Evolutionary conservation across 2,797 vertebrate genomes (phyloP), one percentile per base, ranked within the genome.

Genomic region (Eidolon dupreanum): DNA sequence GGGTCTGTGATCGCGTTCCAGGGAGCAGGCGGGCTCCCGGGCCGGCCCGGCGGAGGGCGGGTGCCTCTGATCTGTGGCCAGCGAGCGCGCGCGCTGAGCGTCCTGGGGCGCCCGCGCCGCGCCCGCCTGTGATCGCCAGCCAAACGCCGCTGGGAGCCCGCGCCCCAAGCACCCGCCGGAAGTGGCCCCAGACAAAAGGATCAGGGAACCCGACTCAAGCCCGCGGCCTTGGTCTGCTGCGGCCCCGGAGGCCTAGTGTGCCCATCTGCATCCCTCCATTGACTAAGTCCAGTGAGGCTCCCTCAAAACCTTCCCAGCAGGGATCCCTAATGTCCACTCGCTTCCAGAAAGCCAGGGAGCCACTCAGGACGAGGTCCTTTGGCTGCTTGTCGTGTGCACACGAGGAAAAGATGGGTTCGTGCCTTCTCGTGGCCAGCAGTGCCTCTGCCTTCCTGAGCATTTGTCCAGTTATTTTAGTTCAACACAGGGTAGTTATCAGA

Each of bases 1-100:
- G 11, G n/a, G 92, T 75, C 63, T 97, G 95, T 97, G 97, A 97
- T 97, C 94, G 59, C 65, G 70, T 63, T 94, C 95, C 93, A 96
- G 96, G 92, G 41, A 95, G 97, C 97, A 93, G 94, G 88, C 95
- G 74, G 93, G 94, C 92, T 85, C 93, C 94, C 41, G 89, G 78
- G 79, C 84, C 8, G 17, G 90, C 95, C 51, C 2, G 19, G 84
- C 49, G 38, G 31, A 75, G 88, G 63, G 79, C 90, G 77, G 90
- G 59, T 75, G 70, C 90, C 92, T 95, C 93, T 96, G 97, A 97
- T 98, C 93, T 20, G 66, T 28, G 49, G 61, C 97, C 97, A 96
- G 97, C 94, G 84, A 92, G 95, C 94, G 95, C 94, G 93, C 97
- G 73, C 74, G 82, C 83, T 75, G 43, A 61, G 88, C 95, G 55